Conservation (phyloP, 1,140 invertebrate species). For the Hycleus phaleratus region DNA sequence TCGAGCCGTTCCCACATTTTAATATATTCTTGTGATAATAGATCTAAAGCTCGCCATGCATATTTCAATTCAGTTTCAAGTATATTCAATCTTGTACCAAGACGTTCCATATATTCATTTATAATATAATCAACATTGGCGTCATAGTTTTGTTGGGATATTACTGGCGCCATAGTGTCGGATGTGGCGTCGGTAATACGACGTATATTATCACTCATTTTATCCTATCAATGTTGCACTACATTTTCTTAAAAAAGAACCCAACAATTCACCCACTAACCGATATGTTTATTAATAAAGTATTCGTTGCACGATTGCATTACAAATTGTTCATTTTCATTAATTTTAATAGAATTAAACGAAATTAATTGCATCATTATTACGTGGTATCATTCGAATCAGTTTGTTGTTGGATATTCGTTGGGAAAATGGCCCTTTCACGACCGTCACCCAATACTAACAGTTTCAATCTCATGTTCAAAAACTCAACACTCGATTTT, state of each 20-base stretch:
- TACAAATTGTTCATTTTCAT: background rate
- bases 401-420: conserved; percentile 1
- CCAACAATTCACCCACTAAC: background rate
- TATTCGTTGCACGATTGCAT: background rate
- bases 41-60: conserved; percentile 83
- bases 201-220: conserved; percentile 28
- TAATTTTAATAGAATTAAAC: background rate
- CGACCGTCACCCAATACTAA: conserved; percentile 28
- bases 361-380: background rate
- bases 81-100: conserved; percentile 75
- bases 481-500: background rate
- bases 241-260: conserved; percentile 3
- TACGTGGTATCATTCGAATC: conserved; percentile 14
- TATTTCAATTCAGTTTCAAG: conserved; percentile 85
- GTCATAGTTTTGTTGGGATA: conserved; percentile 33
- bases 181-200: conserved; percentile 23
- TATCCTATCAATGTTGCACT: conserved; percentile 4
- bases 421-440: conserved; percentile 32
- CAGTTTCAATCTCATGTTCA: conserved; percentile 13
- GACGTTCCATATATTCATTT: conserved; percentile 80
- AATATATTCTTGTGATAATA: conserved; percentile 85
- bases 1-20: conserved; percentile 91
- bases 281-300: background rate
- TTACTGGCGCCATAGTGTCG: conserved; percentile 33
- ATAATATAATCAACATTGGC: conserved; percentile 60